phyloP scores from a whole-genome alignment of 2,797 vertebrate genomes.

The Chelon auratus region DNA sequence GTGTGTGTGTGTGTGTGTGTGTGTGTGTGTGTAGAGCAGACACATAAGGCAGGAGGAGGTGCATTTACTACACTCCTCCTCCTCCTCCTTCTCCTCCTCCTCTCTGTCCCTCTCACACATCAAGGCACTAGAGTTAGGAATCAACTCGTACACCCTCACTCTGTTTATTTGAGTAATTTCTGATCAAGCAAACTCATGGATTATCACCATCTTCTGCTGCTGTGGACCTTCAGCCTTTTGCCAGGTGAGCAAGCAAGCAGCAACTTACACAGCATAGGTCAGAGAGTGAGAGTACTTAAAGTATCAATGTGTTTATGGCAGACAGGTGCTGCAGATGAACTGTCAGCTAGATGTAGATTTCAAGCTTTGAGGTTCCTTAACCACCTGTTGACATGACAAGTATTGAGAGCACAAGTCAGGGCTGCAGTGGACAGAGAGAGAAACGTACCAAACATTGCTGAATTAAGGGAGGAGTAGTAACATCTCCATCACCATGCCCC shows the following conservation, averaged over 20 bases:
- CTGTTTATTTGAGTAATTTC: constrained; percentile 10
- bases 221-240: constrained; percentile 87
- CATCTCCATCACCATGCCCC: not conserved
- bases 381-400: not conserved
- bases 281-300: not conserved
- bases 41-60: constrained; percentile 46
- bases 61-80: constrained; percentile 36
- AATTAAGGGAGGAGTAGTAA: too few species aligned
- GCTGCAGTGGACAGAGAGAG: too few species aligned
- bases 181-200: constrained; percentile 83
- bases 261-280: not conserved
- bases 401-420: too few species aligned
- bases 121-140: constrained; percentile 41
- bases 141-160: constrained; percentile 4
- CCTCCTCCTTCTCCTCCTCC: constrained; percentile 9
- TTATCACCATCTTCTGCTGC: constrained; percentile 81
- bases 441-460: too few species aligned
- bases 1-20: constrained; percentile 19
- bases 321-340: not conserved
- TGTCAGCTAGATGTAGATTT: not conserved
- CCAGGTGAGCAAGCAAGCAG: constrained; percentile 84
- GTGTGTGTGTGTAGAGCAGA: constrained; percentile 24
- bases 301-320: not conserved
- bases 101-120: constrained; percentile 28
- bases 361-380: not conserved